A percentile compares a stretch with the other conserved stretches of the same genome.
These are phyloP conservation scores for Nyleta sp. DNA, from an alignment of 2,888 invertebrate genomes.

Conservation along the genomic window DNA sequence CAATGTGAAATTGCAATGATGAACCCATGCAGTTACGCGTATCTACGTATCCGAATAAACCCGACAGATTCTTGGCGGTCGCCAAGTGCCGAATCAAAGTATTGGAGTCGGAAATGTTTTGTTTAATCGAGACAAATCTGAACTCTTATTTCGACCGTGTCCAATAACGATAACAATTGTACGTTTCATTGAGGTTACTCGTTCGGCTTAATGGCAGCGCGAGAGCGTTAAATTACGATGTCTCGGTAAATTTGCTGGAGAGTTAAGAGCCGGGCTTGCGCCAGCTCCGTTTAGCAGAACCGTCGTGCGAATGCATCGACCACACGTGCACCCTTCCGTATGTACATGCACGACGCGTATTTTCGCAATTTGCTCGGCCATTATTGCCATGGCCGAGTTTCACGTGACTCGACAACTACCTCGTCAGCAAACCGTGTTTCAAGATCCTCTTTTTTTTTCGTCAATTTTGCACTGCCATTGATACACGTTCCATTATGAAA, in stretches of 20 bases:
- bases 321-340: conserved; percentile 30
- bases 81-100: conserved; percentile 21
- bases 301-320: conserved; percentile 39
- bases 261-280: conserved; percentile 59
- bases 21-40: too few species aligned
- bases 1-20: too few species aligned
- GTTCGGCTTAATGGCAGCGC: conserved; percentile 41
- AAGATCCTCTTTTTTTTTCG: neutral
- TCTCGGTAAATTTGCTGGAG: conserved; percentile 68
- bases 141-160: conserved; percentile 9
- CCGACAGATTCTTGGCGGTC: too few species aligned
- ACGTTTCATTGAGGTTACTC: conserved; percentile 29
- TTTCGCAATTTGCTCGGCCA: conserved; percentile 34
- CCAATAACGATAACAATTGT: conserved; percentile 34
- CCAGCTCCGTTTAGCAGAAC: conserved; percentile 65
- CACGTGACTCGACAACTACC: conserved; percentile 27
- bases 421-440: conserved; percentile 21
- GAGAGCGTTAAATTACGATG: conserved; percentile 66
- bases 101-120: conserved; percentile 16
- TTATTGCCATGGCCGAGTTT: conserved; percentile 35
- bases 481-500: conserved; percentile 10
- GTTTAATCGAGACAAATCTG: conserved; percentile 35
- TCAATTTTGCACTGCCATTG: conserved; percentile 9
- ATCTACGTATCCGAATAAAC: too few species aligned
- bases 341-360: conserved; percentile 14